A percentile compares a stretch with the other conserved stretches of the same genome.
These are phyloP conservation scores for Tiphia femorata DNA, from an alignment of 2,888 invertebrate species.

Conservation along the genomic window DNA sequence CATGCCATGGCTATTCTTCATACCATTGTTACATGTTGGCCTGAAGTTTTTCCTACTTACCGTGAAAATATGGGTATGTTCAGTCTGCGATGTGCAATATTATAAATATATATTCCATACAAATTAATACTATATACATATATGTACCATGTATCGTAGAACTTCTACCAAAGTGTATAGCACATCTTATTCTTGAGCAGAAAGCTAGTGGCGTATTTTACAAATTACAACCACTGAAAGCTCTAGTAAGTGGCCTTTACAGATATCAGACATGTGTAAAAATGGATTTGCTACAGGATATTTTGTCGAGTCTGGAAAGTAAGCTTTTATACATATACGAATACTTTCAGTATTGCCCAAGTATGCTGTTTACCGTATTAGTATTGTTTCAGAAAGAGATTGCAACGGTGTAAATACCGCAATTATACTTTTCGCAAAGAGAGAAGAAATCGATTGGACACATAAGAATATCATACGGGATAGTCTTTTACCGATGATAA, in stretches of 20 bases:
- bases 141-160: constrained; percentile 47
- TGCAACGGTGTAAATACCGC: constrained; percentile 46
- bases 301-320: constrained; percentile 64
- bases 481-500: constrained; percentile 52
- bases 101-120: not conserved
- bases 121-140: not conserved
- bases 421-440: constrained; percentile 67
- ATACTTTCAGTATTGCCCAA: constrained; percentile 3
- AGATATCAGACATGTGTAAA: constrained; percentile 61
- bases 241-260: constrained; percentile 62
- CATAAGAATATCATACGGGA: constrained; percentile 60
- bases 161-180: constrained; percentile 64
- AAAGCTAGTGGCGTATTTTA: constrained; percentile 39
- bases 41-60: constrained; percentile 67
- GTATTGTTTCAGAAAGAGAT: constrained; percentile 36
- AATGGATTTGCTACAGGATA: constrained; percentile 54
- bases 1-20: constrained; percentile 64
- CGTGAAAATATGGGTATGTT: constrained; percentile 43
- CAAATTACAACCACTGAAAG: constrained; percentile 59
- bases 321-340: constrained; percentile 21
- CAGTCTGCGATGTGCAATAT: not conserved
- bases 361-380: not conserved
- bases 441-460: constrained; percentile 64
- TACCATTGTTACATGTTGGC: constrained; percentile 67
- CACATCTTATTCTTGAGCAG: constrained; percentile 61